phyloP scores from a whole-genome alignment of 2,888 invertebrate species.

The Acleris literana region DNA sequence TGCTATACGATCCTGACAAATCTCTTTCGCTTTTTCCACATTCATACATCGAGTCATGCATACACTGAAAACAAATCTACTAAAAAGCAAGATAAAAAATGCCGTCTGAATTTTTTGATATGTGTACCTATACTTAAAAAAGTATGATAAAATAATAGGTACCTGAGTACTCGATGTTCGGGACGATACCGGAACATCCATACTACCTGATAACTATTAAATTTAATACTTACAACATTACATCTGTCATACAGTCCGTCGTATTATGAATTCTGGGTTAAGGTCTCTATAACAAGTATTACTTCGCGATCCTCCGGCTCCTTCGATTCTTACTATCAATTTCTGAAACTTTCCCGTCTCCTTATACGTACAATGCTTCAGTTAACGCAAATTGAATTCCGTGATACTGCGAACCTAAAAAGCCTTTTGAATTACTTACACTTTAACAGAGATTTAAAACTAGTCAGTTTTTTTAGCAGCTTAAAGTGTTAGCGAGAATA shows the following conservation, averaged over 20 bases:
- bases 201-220: neutral
- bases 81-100: too few species aligned
- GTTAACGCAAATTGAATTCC: conserved; percentile 35
- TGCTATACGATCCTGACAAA: too few species aligned
- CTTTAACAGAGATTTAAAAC: conserved; percentile 36
- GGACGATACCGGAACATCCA: too few species aligned
- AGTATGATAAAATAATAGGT: too few species aligned
- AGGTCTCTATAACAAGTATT: neutral
- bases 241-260: too few species aligned
- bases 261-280: neutral
- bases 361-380: conserved; percentile 24
- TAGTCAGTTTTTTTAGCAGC: conserved; percentile 32
- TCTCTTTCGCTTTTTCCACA: too few species aligned
- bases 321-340: conserved; percentile 48
- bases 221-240: neutral
- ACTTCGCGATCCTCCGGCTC: neutral
- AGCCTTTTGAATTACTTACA: conserved; percentile 36
- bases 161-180: too few species aligned
- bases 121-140: too few species aligned
- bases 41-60: too few species aligned
- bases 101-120: too few species aligned
- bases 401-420: conserved; percentile 30
- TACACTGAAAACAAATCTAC: too few species aligned
- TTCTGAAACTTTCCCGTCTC: conserved; percentile 45
- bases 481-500: conserved; percentile 35